Evolutionary conservation across 2,888 invertebrate genomes (phyloP).

Genomic region (Eupithecia dodoneata): DNA sequence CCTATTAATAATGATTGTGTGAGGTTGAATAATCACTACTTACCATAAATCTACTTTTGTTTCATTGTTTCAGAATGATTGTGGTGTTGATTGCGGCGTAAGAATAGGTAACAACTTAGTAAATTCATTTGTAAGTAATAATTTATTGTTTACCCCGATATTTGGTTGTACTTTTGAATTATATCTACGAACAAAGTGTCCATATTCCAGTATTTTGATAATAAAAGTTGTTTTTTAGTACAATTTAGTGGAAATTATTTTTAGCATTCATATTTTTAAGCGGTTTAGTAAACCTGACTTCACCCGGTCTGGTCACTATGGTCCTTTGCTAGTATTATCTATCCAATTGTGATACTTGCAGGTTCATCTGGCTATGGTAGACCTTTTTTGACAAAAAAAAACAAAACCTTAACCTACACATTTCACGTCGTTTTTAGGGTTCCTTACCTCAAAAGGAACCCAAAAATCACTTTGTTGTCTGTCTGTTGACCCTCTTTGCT

Average conservation of each 20-base stretch:
- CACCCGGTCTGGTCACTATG: too few species aligned
- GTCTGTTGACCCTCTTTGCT: too few species aligned
- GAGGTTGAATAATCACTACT: neutral
- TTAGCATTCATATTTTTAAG: neutral
- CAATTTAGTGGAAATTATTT: conserved; percentile 2
- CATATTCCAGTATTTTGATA: conserved; percentile 68
- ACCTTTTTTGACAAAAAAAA: too few species aligned
- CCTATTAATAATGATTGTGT: neutral
- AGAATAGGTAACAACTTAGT: conserved; percentile 38
- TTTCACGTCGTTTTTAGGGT: too few species aligned
- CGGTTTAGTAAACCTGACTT: neutral
- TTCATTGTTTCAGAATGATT: conserved; percentile 78
- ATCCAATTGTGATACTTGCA: neutral
- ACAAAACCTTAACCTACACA: too few species aligned
- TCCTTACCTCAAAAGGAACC: too few species aligned
- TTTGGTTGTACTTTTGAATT: conserved; percentile 40
- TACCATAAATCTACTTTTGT: conserved; percentile 16
- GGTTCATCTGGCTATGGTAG: too few species aligned
- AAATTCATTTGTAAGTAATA: conserved; percentile 61
- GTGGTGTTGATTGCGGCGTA: conserved; percentile 78
- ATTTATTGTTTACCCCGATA: conserved; percentile 61
- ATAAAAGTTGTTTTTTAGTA: conserved; percentile 45
- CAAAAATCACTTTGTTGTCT: too few species aligned
- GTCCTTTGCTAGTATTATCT: too few species aligned
- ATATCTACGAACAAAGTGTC: conserved; percentile 41